A percentile compares a stretch with the other conserved stretches of the same genome.
Evolutionary conservation across 2,113 vertebrate genomes (phyloP).

Genomic region (Tragelaphus strepsiceros): DNA sequence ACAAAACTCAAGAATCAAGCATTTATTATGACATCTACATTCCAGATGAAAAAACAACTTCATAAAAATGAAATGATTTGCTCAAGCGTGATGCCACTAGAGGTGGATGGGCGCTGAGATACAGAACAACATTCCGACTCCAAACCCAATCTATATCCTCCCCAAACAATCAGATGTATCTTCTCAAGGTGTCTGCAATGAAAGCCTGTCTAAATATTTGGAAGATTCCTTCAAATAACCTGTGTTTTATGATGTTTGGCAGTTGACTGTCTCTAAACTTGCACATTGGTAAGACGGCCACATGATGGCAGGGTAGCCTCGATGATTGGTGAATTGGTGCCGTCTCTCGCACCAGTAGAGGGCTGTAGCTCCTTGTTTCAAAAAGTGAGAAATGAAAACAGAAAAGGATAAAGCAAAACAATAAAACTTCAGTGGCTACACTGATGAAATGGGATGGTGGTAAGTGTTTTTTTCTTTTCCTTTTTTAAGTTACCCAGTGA

Average conservation of each 20-base stretch:
- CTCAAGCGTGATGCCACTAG: background rate
- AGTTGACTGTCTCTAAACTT: background rate
- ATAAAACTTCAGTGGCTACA: background rate
- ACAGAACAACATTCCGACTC: background rate
- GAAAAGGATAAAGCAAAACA: background rate
- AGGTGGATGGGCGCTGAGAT: background rate
- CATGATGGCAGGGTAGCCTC: slow-evolving; percentile 67
- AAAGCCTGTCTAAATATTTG: background rate
- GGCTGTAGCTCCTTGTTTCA: slow-evolving; percentile 42
- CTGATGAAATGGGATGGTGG: slow-evolving; percentile 14
- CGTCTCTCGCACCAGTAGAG: slow-evolving; percentile 43
- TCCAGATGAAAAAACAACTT: background rate
- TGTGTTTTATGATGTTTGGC: background rate
- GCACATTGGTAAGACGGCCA: background rate
- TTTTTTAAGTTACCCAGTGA: background rate
- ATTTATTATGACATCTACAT: background rate
- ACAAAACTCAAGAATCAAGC: background rate
- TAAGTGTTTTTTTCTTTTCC: slow-evolving; percentile 9
- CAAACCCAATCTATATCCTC: background rate
- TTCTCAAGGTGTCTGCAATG: background rate
- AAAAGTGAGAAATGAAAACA: background rate
- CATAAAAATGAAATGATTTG: background rate
- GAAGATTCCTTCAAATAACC: background rate
- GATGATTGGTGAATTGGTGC: background rate
- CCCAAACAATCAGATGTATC: background rate